Evolutionary conservation across 2,888 invertebrate species (phyloP).

Genomic region (Lasioglossum calceatum): DNA sequence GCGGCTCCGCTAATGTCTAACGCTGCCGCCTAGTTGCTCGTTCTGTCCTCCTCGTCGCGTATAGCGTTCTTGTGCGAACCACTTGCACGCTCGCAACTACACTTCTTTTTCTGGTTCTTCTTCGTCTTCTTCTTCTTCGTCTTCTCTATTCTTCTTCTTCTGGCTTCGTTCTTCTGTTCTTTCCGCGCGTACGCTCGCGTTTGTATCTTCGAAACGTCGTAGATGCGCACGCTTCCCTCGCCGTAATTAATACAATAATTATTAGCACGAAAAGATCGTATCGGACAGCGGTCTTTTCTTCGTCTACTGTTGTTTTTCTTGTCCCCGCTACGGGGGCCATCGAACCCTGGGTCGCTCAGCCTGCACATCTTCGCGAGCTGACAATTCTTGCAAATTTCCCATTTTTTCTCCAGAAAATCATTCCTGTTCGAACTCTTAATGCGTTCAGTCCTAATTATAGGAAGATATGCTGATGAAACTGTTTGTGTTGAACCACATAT

Average conservation of each 20-base stretch:
- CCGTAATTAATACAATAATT: conserved; percentile 81
- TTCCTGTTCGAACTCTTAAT: neutral
- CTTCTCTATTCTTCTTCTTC: neutral
- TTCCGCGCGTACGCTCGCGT: conserved; percentile 42
- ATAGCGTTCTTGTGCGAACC: conserved; percentile 36
- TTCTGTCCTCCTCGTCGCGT: conserved; percentile 50
- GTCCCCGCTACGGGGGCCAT: conserved; percentile 69
- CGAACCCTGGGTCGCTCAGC: conserved; percentile 64
- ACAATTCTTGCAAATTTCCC: neutral
- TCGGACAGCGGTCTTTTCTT: conserved; percentile 75
- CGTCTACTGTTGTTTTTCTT: conserved; percentile 75
- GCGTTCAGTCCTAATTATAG: neutral
- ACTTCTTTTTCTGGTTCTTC: neutral
- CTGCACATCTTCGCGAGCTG: conserved; percentile 30
- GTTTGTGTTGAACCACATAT: too few species aligned
- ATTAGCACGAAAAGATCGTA: conserved; percentile 82
- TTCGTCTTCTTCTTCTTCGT: neutral
- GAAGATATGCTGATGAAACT: too few species aligned
- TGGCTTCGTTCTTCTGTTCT: conserved; percentile 8
- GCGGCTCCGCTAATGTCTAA: conserved; percentile 68
- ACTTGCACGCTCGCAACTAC: conserved; percentile 32
- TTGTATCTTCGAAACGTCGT: conserved; percentile 63
- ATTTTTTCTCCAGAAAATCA: neutral
- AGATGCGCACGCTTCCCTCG: conserved; percentile 60
- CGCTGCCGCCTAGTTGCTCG: conserved; percentile 53